Evolutionary conservation across 2,797 vertebrate species (phyloP), one percentile per base, ranked within the genome.

Genomic region (Chaunax sp.): DNA sequence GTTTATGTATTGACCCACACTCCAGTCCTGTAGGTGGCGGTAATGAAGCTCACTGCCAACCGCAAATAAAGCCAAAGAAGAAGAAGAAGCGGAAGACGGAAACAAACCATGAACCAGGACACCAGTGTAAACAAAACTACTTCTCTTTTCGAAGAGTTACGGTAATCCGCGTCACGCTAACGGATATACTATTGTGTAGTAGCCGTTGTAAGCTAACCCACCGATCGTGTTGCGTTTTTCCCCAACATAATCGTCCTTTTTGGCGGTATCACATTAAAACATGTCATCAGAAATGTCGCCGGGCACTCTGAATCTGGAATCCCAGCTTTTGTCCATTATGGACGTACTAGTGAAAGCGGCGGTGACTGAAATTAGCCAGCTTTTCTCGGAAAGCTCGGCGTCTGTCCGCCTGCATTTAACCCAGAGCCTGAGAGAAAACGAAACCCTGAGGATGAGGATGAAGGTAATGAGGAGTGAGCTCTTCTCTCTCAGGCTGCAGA

Each of bases 391-490:
- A 77, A 89, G 76, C 81, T 91, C 87, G 13, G 43, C 86, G 44
- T 80, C 83, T 2, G 75, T 92, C 12, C 85, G 84, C 13, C 72
- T 92, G 37, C 90, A 92, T 47, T 59, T 92, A 2, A 89, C 41
- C 52, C 91, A 91, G 83, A 92, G 90, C 69, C 86, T 89, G 83
- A 89, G 82, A 70, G 92, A 93, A 38, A 93, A 92, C 85, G 90
- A 93, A 66, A 43, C 60, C 19, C 87, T 93, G 78, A 85, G 87
- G 78, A 81, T 59, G 81, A 86, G 90, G 79, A 85, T 92, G 88
- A 92, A 91, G 82, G 82, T 82, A 67, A 90, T 89, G 89, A 86
- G 89, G 86, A 90, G 88, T 10, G 91, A 93, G 77, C 72, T 93
- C 14, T 91, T 92, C 75, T 83, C 90, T 9, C 82, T 93, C 20